phyloP scores from a whole-genome alignment of 1,140 invertebrate species.

The Drosophila busckii region DNA sequence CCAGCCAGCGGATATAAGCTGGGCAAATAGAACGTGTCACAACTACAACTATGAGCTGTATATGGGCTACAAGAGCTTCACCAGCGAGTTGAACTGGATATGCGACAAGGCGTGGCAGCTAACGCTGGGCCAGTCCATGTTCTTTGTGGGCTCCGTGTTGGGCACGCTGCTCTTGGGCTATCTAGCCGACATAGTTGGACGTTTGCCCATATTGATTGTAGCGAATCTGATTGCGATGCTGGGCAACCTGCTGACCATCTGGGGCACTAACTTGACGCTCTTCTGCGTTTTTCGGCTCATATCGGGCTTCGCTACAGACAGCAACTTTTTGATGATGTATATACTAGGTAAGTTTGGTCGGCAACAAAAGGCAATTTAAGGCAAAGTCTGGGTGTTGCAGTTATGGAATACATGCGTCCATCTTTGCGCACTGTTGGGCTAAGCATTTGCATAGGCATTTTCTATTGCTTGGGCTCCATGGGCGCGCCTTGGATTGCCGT shows the following conservation, averaged over 20 bases:
- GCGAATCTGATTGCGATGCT: constrained; percentile 80
- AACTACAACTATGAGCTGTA: constrained; percentile 56
- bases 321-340: constrained; percentile 83
- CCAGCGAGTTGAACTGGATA: constrained; percentile 80
- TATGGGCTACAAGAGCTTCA: constrained; percentile 65
- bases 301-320: constrained; percentile 82
- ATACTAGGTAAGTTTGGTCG: constrained; percentile 80
- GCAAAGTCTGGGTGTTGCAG: constrained; percentile 49
- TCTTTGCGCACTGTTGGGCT: constrained; percentile 81
- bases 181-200: constrained; percentile 81
- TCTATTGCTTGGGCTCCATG: constrained; percentile 81
- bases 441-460: constrained; percentile 82
- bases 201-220: constrained; percentile 81
- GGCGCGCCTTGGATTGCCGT: constrained; percentile 81
- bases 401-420: constrained; percentile 82
- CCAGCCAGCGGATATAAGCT: no score
- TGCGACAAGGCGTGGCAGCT: constrained; percentile 81
- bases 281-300: constrained; percentile 80
- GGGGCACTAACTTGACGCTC: constrained; percentile 75
- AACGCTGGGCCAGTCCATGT: constrained; percentile 81
- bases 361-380: not conserved
- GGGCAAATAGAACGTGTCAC: constrained; percentile 23
- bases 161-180: constrained; percentile 81
- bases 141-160: constrained; percentile 82
- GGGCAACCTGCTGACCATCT: constrained; percentile 81